A percentile compares a stretch with the other conserved stretches of the same genome.
Evolutionary conservation across 1,140 invertebrate genomes (phyloP).

Genomic region (Apis mellifera): DNA sequence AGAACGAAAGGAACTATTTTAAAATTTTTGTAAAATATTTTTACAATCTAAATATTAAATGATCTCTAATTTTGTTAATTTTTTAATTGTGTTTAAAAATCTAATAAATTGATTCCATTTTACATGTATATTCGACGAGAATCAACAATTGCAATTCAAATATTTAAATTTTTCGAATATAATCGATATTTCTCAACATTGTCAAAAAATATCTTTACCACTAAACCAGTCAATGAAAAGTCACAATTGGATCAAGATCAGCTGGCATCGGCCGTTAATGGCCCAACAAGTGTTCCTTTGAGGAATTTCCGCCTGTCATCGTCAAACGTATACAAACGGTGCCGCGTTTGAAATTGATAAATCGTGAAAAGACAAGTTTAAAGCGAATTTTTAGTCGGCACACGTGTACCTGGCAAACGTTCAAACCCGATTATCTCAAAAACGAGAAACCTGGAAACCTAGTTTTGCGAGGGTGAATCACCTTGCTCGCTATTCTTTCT

Average conservation of each 20-base stretch:
- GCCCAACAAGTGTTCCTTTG: slow-evolving; percentile 8
- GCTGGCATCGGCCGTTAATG: background rate
- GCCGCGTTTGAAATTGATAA: background rate
- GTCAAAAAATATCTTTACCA: background rate
- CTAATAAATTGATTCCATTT: too few relatives aligned
- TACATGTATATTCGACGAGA: too few relatives aligned
- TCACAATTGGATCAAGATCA: background rate
- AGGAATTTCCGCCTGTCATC: background rate
- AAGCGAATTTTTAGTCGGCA: slow-evolving; percentile 10
- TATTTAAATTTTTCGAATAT: background rate
- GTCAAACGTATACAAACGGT: background rate
- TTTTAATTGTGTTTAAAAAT: too few relatives aligned
- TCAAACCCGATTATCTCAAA: slow-evolving; percentile 19
- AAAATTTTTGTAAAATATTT: too few relatives aligned
- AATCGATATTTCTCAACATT: background rate
- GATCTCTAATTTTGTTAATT: too few relatives aligned
- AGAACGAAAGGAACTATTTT: too few relatives aligned
- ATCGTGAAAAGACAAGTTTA: background rate
- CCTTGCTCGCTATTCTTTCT: background rate
- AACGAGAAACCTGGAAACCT: slow-evolving; percentile 9
- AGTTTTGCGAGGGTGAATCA: slow-evolving; percentile 12
- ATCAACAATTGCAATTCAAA: background rate
- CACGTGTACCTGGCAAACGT: slow-evolving; percentile 1
- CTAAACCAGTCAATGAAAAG: background rate
- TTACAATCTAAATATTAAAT: too few relatives aligned